Base-by-base conservation (phyloP, 2,888 invertebrate genomes). In the Aleiodes testaceus region DNA sequence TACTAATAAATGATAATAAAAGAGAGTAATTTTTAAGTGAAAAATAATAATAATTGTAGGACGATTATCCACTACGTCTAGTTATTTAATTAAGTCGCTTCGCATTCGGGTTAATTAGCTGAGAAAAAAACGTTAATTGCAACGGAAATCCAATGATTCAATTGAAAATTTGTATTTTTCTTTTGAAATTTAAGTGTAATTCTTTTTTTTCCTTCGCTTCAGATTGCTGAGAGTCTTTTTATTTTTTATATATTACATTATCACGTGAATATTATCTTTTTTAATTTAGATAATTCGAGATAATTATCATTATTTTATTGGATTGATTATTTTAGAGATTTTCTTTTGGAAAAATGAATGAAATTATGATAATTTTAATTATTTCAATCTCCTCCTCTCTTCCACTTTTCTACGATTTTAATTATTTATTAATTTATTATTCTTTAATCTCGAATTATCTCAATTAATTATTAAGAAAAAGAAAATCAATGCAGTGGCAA, bases 71-170 rank as follows among this genome's bases (percentile, higher is more conserved):
- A 47, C 20, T 44, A 47, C 47, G 45, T 59, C 36, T 50, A 66
- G 22, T 49, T 59, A 61, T 66, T 55, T 70, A 44, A 66, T 61
- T 70, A 42, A 70, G 59, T 70, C 59, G 59, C 61, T 66, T 50
- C 11, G 50, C 59, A 66, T 66, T 50, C 26, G 42, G 36, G 9
- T 22, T 52, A 50, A 42, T 18, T 22, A 44, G 49, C n/a, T 42
- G 16, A n/a, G 22, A 7, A 22, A 11, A 9, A 22, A 9, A 22
- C 11, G 14, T 22, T 12, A 6, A 20, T 20, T 20, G 18, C n/a
- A 36, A 18, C 5, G 20, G 30, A 11, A 66, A 20, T 26, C 3
- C 26, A 50, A 30, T 0, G 12, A 26, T 30, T 18, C 42, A 42
- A n/a, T 11, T 66, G 20, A 26, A n/a, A 22, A 50, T 4, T 22